Percentiles rank a stretch among this genome's conserved stretches.
Evolutionary conservation across 2,888 invertebrate species (phyloP).

Genomic region (Quadroppia sp.): DNA sequence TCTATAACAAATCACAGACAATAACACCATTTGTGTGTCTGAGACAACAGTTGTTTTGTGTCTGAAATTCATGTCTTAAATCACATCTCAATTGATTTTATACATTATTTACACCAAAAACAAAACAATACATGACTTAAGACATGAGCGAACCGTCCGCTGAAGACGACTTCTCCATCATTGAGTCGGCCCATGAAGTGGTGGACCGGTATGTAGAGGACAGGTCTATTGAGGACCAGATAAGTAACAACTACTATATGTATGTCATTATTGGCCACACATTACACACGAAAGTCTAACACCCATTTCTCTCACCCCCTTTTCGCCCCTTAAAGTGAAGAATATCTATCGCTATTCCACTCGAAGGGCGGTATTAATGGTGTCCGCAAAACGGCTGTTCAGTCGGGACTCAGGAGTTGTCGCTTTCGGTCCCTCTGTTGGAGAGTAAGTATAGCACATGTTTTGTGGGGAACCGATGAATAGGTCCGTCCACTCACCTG

Average conservation of each 20-base stretch:
- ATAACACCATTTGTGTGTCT: too few species aligned
- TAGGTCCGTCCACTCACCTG: too few species aligned
- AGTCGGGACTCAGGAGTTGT: conserved; percentile 46
- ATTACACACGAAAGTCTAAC: neutral
- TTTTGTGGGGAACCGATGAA: too few species aligned
- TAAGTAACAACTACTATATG: conserved; percentile 42
- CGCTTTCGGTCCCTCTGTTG: conserved; percentile 49
- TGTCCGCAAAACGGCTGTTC: conserved; percentile 45
- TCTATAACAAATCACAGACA: too few species aligned
- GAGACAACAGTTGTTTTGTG: too few species aligned
- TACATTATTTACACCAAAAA: too few species aligned
- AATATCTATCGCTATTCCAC: conserved; percentile 47
- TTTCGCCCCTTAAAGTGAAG: conserved; percentile 44
- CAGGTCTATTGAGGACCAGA: conserved; percentile 38
- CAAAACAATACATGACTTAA: too few species aligned
- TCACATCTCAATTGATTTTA: too few species aligned
- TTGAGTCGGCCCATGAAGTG: conserved; percentile 40
- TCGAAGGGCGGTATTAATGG: conserved; percentile 40
- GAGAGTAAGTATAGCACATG: conserved; percentile 46
- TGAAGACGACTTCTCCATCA: conserved; percentile 39
- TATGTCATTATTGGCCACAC: neutral
- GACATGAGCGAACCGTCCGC: too few species aligned
- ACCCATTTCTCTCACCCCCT: neutral
- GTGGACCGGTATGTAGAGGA: too few species aligned
- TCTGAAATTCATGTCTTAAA: too few species aligned